These are phyloP conservation scores for Xestoiulus laeticollis DNA, from an alignment of 2,888 invertebrate species.

Conservation along the genomic window DNA sequence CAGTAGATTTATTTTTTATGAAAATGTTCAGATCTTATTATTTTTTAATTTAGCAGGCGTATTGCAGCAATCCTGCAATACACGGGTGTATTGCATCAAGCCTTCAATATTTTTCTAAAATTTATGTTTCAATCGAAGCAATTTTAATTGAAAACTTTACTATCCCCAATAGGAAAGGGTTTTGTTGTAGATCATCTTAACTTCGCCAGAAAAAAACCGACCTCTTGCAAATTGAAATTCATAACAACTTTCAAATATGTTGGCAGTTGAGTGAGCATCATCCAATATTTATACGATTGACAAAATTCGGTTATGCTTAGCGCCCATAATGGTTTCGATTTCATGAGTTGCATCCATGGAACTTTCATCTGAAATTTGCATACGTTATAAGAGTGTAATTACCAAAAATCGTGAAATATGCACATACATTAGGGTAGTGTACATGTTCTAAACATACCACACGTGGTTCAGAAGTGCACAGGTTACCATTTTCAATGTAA, in stretches of 20 bases:
- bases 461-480: background rate
- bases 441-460: background rate
- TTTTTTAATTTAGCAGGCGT: no score
- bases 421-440: background rate
- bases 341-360: background rate
- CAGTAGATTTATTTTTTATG: no score
- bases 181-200: no score
- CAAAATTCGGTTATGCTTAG: background rate
- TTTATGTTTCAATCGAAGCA: no score
- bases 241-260: slow-evolving; percentile 48
- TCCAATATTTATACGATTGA: background rate
- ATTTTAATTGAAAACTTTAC: no score
- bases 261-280: slow-evolving; percentile 44
- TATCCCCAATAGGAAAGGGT: no score
- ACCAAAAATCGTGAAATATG: background rate
- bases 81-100: no score
- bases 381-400: background rate
- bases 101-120: no score
- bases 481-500: slow-evolving; percentile 8
- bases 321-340: slow-evolving; percentile 5
- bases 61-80: no score
- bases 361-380: background rate
- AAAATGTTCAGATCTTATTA: no score
- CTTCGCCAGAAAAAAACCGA: background rate
- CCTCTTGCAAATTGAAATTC: slow-evolving; percentile 8